Evolutionary conservation across 2,113 vertebrate species (phyloP), one percentile per base, ranked within the genome.

Genomic region (Myrmophylax atrothorax): DNA sequence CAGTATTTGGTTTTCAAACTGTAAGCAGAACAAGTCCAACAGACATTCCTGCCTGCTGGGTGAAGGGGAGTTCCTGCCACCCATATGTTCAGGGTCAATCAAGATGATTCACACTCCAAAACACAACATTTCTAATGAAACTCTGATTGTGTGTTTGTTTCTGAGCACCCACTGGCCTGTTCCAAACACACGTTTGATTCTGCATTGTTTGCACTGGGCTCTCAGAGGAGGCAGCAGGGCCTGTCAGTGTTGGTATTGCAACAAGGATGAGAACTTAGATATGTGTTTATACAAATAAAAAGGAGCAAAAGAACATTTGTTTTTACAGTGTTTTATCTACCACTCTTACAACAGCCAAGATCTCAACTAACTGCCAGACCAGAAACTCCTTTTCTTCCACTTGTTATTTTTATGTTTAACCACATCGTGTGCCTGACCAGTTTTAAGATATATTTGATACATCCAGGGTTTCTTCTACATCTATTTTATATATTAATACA

Each of bases 41-140:
- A 84, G 86, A 80, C 67, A 78, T 70, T 52, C 59, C 52, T 88
- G 68, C 70, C 78, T 86, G 63, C 60, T 88, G 80, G 77, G 59
- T 73, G 91, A 94, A 93, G 66, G 74, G 76, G 47, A 95, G 87
- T 70, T 94, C 81, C 94, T 87, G 77, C 40, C 92, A 59, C 52
- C 64, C 73, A 68, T 88, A 67, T 72, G 90, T 47, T 95, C 58
- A 62, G 77, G 77, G 55, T 70, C 63, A 62, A 67, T 47, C 40
- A 62, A 49, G 64, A 76, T 40, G 64, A 87, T 78, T 93, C 82
- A 46, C 59, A 50, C 24, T 50, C 13, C 60, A 56, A 88, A 90
- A 40, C 56, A 80, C 50, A 85, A 52, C 50, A 42, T 38, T 67
- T 47, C 47, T 35, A 50, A 85, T 33, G n/a, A 42, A 74, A 89